Base-by-base conservation (phyloP, 1,140 invertebrate genomes). In the Brachystomella parvula region DNA sequence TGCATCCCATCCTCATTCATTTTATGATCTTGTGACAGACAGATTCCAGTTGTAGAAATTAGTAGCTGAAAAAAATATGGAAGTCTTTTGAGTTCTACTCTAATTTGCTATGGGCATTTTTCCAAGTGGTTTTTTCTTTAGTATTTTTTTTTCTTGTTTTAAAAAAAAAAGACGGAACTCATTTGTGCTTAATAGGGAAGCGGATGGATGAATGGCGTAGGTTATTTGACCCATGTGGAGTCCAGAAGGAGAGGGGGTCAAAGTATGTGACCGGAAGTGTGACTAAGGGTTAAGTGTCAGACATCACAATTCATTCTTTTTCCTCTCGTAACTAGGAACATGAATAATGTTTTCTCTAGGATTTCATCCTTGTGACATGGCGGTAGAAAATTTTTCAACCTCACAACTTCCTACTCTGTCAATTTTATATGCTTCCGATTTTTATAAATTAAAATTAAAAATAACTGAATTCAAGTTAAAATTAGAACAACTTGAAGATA, bases 181-280 rank as follows among this genome's bases (percentile, higher is more conserved):
- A 60, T 31, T 31, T 31, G 31, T 31, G 31, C 57, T 12, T 60
- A 31, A 60, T 29, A 60, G 31, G 28, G 31, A 33, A 33, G 31
- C 44, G 64, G 57, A 65, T 57, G 64, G 68, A 69, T 66, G 64
- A 61, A 66, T 69, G 58, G 64, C 49, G 33, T 59, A 61, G 47
- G 62, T 30, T 58, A 30, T 26, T 71, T 67, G 66, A 67, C 69
- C 69, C 69, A 71, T 67, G 65, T 71, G 69, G 62, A 67, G 57
- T 64, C 65, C 69, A 71, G 69, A 71, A 67, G 64, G 44, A 33
- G 31, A 61, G 57, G 59, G 69, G 69, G 62, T 65, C 62, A 71
- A 67, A 67, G 31, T 67, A 67, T 68, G 63, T 71, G 69, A 71
- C 69, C 69, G 69, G 69, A 71, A 71, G 69, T 65, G 68, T 70